Base-by-base conservation (phyloP, 1,140 invertebrate species). In the Steinernema khuongi region DNA sequence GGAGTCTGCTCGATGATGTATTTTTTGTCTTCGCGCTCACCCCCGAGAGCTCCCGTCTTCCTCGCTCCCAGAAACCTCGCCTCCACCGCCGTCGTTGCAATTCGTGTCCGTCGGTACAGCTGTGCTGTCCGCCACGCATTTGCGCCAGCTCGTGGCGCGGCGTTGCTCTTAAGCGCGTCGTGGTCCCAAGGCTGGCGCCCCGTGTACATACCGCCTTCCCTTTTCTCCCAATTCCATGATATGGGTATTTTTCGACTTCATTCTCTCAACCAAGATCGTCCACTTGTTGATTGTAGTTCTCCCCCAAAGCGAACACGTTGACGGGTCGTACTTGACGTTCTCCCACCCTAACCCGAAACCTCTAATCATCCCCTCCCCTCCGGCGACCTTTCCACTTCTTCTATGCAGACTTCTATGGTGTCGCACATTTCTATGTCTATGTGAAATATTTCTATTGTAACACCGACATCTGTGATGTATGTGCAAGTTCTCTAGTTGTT, bases 11-110 rank as follows among this genome's bases (percentile, higher is more conserved):
- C 50, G 50, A n/a, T 60, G 50, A 60, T 22, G 50, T n/a, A 11
- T 60, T 60, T 60, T 60, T 22, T 22, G 14, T 60, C 22, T 17
- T 17, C 50, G 50, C 22, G 50, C 50, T 60, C 50, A 60, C 50
- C 50, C 36, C 50, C 50, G 50, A 60, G 50, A 60, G 50, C 50
- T 60, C 50, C 50, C 50, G 50, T 60, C 50, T 60, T 60, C 50
- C 26, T 60, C 50, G 50, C 11, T 26, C 11, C 22, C 36, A 41
- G 36, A 41, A 41, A 4, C 50, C 50, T 7, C 36, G 7, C 36
- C 36, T 41, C 7, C 36, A 41, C 36, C 7, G 36, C 36, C 7
- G 7, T 41, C 36, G 7, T n/a, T 41, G n/a, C 36, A n/a, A n/a
- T n/a, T n/a, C 36, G 36, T 41, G n/a, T 41, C 36, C 50, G 7